Base-by-base conservation (phyloP, 2,888 invertebrate species). In the Hipparchia sbordonii region DNA sequence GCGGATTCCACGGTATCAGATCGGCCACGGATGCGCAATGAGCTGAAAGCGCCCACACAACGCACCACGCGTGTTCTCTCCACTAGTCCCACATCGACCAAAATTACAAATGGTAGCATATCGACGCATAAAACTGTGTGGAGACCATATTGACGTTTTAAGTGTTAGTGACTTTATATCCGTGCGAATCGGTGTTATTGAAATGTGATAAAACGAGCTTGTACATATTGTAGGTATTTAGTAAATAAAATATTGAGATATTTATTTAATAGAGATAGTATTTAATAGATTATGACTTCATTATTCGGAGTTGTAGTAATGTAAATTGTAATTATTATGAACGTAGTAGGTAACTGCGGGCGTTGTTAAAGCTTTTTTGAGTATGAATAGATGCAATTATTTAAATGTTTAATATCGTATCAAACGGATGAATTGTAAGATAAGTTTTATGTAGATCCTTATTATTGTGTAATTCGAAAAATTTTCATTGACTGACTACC, bases 121-220 rank as follows among this genome's bases (percentile, higher is more conserved):
- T 88, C 94, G 48, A 90, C 94, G 65, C 95, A 95, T 74, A 96
- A 96, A 91, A 95, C 95, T 12, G 96, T 96, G 52, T 96, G 96
- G 96, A 91, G 96, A 82, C 96, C 96, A 72, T 96, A 96, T 94
- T 96, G 94, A 93, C 86, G 79, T 70, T 85, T 73, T 60, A 80
- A 83, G 84, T 84, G 81, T 72, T 82, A 84, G 81, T 79, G 78
- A 78, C 70, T 72, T 77, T 75, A 74, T 52, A 76, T 83, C 85
- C 86, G 84, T 81, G 81, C 79, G 74, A 73, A 63, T 75, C 81
- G 82, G 86, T 86, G 83, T 82, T 84, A 85, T 77, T 88, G 82
- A 92, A 91, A 90, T 93, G 93, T 93, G 93, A 93, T 93, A 93
- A 89, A 87, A 84, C 85, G 93, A 93, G 93, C 93, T 93, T 93